These are phyloP conservation scores for Pitangus sulphuratus DNA, from an alignment of 2,797 vertebrate species.

Conservation along the genomic window DNA sequence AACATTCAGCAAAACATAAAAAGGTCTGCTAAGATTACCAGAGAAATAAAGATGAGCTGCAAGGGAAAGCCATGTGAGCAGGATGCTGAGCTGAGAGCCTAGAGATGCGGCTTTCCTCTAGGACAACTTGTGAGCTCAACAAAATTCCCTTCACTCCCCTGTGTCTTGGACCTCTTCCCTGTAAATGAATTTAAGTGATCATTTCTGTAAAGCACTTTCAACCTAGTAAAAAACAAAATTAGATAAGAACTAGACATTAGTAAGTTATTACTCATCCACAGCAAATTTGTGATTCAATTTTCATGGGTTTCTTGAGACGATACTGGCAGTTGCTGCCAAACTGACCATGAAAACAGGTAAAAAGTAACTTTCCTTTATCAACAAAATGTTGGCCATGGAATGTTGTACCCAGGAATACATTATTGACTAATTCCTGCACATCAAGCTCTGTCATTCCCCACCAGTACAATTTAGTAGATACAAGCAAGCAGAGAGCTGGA, in stretches of 20 bases:
- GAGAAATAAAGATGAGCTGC: not conserved
- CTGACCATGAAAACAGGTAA: not conserved
- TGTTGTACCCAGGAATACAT: not conserved
- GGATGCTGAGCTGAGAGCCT: not conserved
- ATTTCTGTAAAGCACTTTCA: not conserved
- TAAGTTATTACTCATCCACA: not conserved
- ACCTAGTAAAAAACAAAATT: not conserved
- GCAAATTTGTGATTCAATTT: not conserved
- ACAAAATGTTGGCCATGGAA: not conserved
- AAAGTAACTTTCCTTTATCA: not conserved
- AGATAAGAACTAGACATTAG: not conserved
- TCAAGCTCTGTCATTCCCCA: not conserved
- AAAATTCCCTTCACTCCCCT: not conserved
- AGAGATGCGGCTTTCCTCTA: not conserved
- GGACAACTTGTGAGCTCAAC: not conserved
- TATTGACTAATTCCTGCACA: not conserved
- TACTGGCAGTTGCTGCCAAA: not conserved
- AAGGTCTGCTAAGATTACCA: not conserved
- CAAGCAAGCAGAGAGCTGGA: not conserved
- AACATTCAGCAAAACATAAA: not conserved
- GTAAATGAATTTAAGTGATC: not conserved
- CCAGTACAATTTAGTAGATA: not conserved
- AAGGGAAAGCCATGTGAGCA: fast-evolving
- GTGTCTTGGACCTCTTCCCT: not conserved
- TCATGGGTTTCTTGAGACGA: not conserved